A percentile compares a stretch with the other conserved stretches of the same genome.
Conservation (phyloP, 1,140 invertebrate genomes). For the Luehdorfia chinensis region DNA sequence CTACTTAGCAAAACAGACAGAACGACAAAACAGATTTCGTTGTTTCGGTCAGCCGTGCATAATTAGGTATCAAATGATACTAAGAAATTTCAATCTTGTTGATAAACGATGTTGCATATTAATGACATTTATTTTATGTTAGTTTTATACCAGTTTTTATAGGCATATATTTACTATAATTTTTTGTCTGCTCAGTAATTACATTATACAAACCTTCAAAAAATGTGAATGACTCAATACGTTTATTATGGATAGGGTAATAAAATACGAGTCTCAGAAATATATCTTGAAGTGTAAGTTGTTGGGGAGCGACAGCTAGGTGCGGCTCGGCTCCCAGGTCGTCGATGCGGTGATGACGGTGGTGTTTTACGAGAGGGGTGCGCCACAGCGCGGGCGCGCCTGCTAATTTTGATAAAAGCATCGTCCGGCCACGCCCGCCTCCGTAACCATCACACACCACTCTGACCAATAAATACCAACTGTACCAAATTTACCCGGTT, state of each 20-base stretch:
- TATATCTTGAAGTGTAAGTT: constrained; percentile 34
- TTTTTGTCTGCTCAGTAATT: too few species aligned
- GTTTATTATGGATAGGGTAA: neutral
- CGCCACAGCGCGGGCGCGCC: constrained; percentile 58
- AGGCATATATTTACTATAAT: too few species aligned
- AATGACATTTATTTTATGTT: too few species aligned
- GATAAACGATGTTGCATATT: too few species aligned
- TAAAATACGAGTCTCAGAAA: constrained; percentile 16
- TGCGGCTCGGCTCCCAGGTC: constrained; percentile 56
- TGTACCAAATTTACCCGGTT: neutral
- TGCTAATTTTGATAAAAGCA: constrained; percentile 74
- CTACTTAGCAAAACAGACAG: too few species aligned
- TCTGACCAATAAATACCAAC: constrained; percentile 9
- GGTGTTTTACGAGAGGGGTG: constrained; percentile 70
- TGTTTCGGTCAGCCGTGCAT: too few species aligned
- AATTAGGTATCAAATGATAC: too few species aligned
- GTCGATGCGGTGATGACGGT: constrained; percentile 54
- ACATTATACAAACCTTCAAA: too few species aligned
- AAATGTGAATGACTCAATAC: too few species aligned
- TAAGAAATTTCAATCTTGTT: too few species aligned
- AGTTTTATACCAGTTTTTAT: too few species aligned
- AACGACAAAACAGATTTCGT: too few species aligned
- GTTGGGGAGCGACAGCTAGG: constrained; percentile 57
- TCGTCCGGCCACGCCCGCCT: constrained; percentile 58
- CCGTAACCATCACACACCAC: constrained; percentile 19